These are phyloP conservation scores for Hemicordylus capensis DNA, from an alignment of 2,113 vertebrate species.

Conservation along the genomic window DNA sequence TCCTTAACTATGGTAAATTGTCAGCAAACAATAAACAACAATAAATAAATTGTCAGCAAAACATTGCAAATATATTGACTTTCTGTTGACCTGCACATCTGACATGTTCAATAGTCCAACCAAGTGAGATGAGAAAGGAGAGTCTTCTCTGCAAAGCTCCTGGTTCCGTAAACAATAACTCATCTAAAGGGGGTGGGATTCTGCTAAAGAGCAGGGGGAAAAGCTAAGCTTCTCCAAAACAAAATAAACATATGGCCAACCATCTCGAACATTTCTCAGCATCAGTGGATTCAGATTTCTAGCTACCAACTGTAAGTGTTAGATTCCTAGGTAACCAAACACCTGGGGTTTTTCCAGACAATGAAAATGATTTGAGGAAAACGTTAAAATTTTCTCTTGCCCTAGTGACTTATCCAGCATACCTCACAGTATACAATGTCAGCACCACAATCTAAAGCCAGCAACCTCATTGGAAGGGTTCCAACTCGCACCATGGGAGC, in stretches of 20 bases:
- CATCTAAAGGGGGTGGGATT: background rate
- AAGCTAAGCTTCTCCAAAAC: no score
- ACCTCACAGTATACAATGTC: slow-evolving; percentile 98
- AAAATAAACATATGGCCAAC: no score
- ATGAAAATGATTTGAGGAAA: background rate
- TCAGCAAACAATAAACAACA: no score
- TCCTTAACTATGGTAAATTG: no score
- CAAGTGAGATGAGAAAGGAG: background rate
- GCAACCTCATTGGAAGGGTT: slow-evolving; percentile 92
- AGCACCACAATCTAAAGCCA: slow-evolving; percentile 94
- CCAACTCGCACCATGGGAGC: slow-evolving; percentile 97
- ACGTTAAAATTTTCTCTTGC: fast-evolving
- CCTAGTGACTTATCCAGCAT: slow-evolving; percentile 26
- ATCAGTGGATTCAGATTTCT: background rate
- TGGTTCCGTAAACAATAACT: background rate
- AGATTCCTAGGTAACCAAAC: background rate
- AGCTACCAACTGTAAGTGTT: background rate
- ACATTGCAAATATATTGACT: no score
- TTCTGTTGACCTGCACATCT: background rate
- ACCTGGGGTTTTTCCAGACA: background rate
- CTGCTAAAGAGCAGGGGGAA: no score
- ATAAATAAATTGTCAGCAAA: no score
- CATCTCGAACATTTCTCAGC: background rate
- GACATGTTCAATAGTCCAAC: background rate
- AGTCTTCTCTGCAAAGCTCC: background rate